Percentiles rank a stretch among this genome's conserved stretches.
phyloP scores from a whole-genome alignment of 2,113 vertebrate genomes.

The Ptychochromis oligacanthus region DNA sequence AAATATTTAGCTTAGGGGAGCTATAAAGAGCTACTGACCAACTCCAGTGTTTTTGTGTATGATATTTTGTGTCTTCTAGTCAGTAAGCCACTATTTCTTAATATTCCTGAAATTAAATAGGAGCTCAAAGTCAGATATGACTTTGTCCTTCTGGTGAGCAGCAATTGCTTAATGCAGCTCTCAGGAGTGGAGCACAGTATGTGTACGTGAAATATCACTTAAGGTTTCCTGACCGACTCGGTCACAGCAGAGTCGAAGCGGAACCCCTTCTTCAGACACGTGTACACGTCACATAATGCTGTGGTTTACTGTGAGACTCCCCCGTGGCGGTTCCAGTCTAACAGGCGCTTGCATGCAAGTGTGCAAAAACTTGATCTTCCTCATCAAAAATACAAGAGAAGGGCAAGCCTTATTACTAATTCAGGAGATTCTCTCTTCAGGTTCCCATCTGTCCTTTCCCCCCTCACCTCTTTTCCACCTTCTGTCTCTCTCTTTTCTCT shows the following conservation, averaged over 20 bases:
- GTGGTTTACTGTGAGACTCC: conserved; percentile 8
- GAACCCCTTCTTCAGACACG: not conserved
- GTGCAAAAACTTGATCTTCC: conserved; percentile 57
- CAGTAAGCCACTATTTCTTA: not conserved
- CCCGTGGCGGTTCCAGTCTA: conserved; percentile 6
- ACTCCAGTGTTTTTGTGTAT: not conserved
- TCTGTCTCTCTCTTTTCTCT: conserved; percentile 20
- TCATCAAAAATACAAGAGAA: conserved; percentile 61
- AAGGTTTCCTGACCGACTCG: not conserved
- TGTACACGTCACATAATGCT: not conserved
- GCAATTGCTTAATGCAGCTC: not conserved
- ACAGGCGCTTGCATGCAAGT: conserved; percentile 3
- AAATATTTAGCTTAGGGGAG: not conserved
- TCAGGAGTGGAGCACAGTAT: not conserved
- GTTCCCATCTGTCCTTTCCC: conserved; percentile 28
- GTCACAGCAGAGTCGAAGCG: not conserved
- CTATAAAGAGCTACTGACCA: not conserved
- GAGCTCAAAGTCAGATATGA: too few species aligned
- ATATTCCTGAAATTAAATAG: not conserved
- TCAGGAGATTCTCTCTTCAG: conserved; percentile 57
- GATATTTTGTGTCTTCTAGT: not conserved
- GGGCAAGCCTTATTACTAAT: conserved; percentile 66
- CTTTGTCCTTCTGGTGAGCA: not conserved
- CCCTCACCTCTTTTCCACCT: not conserved
- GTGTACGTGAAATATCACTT: not conserved